These are phyloP conservation scores for Ostrea edulis DNA, from an alignment of 1,140 invertebrate genomes.

Conservation along the genomic window DNA sequence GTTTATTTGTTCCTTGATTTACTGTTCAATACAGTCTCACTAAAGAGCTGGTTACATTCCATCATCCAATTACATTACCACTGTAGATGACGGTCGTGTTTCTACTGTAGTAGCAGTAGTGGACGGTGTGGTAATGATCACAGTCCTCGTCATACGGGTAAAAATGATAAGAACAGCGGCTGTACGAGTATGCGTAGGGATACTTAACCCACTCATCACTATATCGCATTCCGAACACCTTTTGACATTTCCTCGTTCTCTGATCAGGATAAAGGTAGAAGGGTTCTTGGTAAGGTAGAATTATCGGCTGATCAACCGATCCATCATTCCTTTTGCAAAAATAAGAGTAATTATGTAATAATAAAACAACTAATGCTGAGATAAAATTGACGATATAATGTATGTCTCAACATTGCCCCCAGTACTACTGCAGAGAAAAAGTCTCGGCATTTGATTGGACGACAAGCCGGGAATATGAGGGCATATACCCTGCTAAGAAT, in stretches of 20 bases:
- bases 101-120: background rate
- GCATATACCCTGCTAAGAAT: too few species aligned
- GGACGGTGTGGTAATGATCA: background rate
- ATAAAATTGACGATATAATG: too few species aligned
- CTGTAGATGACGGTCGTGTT: background rate
- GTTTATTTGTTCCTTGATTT: too few species aligned
- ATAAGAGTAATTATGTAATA: background rate
- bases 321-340: background rate
- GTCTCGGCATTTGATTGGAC: too few species aligned
- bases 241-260: constrained; percentile 10
- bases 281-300: constrained; percentile 3
- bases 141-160: constrained; percentile 13
- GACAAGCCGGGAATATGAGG: too few species aligned
- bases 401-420: too few species aligned
- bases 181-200: background rate
- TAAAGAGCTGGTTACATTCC: too few species aligned
- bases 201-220: constrained; percentile 22
- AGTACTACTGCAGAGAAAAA: too few species aligned
- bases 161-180: background rate
- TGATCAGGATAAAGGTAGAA: constrained; percentile 9
- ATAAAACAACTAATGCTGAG: background rate
- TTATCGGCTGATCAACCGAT: background rate
- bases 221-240: constrained; percentile 9
- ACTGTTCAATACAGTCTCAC: too few species aligned
- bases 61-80: background rate